Conservation (phyloP, 2,888 invertebrate genomes). For the Hipparchia sbordonii region DNA sequence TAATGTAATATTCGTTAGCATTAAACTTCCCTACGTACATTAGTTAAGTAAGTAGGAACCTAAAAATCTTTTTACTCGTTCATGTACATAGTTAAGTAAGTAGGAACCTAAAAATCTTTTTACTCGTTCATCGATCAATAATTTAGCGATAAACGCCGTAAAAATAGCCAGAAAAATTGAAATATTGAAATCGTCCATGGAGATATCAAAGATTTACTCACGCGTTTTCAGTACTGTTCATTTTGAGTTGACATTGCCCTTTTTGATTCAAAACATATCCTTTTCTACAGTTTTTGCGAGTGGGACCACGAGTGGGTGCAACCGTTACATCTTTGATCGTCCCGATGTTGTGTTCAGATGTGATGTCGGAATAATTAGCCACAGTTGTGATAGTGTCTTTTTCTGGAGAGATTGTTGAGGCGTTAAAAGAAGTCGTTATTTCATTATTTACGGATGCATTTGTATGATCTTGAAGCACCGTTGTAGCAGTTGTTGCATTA, state of each 20-base stretch:
- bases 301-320: constrained; percentile 37
- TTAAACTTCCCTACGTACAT: no score
- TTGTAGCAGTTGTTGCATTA: constrained; percentile 49
- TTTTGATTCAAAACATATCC: constrained; percentile 67
- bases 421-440: constrained; percentile 25
- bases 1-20: no score
- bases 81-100: no score
- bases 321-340: constrained; percentile 39
- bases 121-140: no score
- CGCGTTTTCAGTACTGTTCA: constrained; percentile 69
- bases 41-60: no score
- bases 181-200: no score
- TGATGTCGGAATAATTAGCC: constrained; percentile 42
- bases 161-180: no score
- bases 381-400: constrained; percentile 40
- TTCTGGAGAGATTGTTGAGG: constrained; percentile 31
- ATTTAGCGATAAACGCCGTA: no score
- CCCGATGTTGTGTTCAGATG: constrained; percentile 34
- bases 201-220: constrained; percentile 51
- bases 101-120: no score
- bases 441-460: constrained; percentile 38
- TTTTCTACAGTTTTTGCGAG: constrained; percentile 60
- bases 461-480: constrained; percentile 42
- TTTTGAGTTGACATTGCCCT: constrained; percentile 69
- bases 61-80: no score